Evolutionary conservation across 2,888 invertebrate species (phyloP).

Genomic region (Leucozona laternaria): DNA sequence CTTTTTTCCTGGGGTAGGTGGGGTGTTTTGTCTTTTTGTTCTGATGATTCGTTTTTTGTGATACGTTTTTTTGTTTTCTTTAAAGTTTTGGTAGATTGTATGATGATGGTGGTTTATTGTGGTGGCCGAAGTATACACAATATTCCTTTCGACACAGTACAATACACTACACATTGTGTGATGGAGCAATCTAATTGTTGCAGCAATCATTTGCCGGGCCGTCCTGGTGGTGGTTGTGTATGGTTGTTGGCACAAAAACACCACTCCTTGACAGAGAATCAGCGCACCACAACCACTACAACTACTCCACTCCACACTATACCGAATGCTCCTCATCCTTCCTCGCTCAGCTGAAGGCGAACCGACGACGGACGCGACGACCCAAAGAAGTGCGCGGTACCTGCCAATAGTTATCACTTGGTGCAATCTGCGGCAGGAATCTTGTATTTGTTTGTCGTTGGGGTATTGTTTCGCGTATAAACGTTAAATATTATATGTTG

Average conservation of each 20-base stretch:
- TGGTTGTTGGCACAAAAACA: slow-evolving; percentile 30
- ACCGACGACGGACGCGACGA: background rate
- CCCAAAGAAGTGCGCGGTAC: slow-evolving; percentile 39
- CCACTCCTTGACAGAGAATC: slow-evolving; percentile 41
- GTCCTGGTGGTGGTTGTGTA: slow-evolving; percentile 8
- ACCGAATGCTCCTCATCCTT: background rate
- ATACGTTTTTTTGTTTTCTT: slow-evolving; percentile 62
- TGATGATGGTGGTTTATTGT: slow-evolving; percentile 31
- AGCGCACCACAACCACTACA: slow-evolving; percentile 2
- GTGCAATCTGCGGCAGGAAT: slow-evolving; percentile 72
- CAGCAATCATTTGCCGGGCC: slow-evolving; percentile 60
- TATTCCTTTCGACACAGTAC: slow-evolving; percentile 57
- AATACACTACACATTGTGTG: slow-evolving; percentile 46
- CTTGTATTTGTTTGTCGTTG: slow-evolving; percentile 76
- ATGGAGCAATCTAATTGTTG: slow-evolving; percentile 76
- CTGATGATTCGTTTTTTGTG: slow-evolving; percentile 34
- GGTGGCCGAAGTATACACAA: background rate
- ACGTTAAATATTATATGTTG: slow-evolving; percentile 67
- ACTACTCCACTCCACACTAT: background rate
- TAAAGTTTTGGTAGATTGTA: slow-evolving; percentile 58
- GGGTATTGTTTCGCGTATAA: slow-evolving; percentile 72
- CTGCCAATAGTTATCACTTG: slow-evolving; percentile 74
- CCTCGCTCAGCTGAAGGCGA: background rate
- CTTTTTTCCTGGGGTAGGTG: slow-evolving; percentile 34
- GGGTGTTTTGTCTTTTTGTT: slow-evolving; percentile 47